These are phyloP conservation scores for Eutrigla gurnardus DNA, from an alignment of 2,797 vertebrate species.

Conservation along the genomic window DNA sequence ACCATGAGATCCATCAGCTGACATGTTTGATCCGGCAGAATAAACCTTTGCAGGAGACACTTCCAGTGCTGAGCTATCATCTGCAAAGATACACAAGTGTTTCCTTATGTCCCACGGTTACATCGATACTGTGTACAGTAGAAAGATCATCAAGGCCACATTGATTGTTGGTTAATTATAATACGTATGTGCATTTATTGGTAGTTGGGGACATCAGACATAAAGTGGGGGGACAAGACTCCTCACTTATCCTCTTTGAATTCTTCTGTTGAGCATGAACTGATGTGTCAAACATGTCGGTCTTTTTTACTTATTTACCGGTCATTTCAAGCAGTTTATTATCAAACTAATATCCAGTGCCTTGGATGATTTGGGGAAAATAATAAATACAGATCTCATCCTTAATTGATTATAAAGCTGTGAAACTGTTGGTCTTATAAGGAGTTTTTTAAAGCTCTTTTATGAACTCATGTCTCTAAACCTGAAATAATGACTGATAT, in stretches of 20 bases:
- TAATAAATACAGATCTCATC: constrained; percentile 8
- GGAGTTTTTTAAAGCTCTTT: constrained; percentile 10
- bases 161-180: constrained; percentile 2
- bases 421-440: constrained; percentile 51
- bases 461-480: constrained; percentile 1
- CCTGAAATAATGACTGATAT: constrained; percentile 1
- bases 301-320: background rate
- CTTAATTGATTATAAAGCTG: constrained; percentile 48
- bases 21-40: background rate
- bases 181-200: background rate
- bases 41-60: constrained; percentile 9
- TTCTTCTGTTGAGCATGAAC: background rate
- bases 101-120: constrained; percentile 2
- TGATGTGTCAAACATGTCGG: background rate
- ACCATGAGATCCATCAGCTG: background rate
- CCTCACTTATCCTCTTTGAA: background rate
- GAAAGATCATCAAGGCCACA: constrained; percentile 17
- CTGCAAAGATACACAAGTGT: constrained; percentile 18
- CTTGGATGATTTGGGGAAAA: constrained; percentile 9
- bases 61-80: constrained; percentile 10
- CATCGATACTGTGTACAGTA: background rate
- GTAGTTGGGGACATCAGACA: background rate
- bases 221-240: constrained; percentile 5
- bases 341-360: constrained; percentile 2
- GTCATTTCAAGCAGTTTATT: background rate